These are phyloP conservation scores for Melitaea athalia DNA, from an alignment of 2,888 invertebrate genomes.

Conservation along the genomic window DNA sequence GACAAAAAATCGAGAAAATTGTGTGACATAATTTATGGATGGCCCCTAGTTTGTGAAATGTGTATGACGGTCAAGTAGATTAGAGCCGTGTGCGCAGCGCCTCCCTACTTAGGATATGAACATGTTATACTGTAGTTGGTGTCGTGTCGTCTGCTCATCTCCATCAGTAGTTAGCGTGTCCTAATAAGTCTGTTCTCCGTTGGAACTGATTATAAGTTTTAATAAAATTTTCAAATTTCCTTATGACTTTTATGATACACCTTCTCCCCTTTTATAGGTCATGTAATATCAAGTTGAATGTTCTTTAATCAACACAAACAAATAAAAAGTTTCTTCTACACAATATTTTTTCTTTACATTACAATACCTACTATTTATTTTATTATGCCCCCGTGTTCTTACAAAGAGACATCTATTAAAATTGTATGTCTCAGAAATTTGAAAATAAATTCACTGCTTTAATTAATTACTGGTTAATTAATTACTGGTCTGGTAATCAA, in stretches of 20 bases:
- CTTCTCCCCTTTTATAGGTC: not conserved
- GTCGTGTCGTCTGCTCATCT: conserved; percentile 58
- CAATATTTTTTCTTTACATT: conserved; percentile 3
- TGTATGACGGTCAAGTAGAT: not conserved
- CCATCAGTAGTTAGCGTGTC: conserved; percentile 67
- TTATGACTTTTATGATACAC: conserved; percentile 45
- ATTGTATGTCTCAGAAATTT: too few relatives aligned
- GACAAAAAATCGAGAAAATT: too few relatives aligned
- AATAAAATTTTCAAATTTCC: conserved; percentile 80
- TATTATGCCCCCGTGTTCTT: not conserved
- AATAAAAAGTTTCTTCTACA: not conserved
- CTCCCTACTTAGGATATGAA: conserved; percentile 7
- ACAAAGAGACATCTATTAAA: too few relatives aligned
- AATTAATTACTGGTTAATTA: too few relatives aligned
- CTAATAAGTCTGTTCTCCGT: conserved; percentile 67
- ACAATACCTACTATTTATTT: not conserved
- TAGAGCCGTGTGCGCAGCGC: not conserved
- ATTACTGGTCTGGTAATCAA: too few relatives aligned
- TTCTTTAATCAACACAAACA: conserved; percentile 2
- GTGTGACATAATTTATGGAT: too few relatives aligned
- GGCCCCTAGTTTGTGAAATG: too few relatives aligned
- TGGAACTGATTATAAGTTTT: conserved; percentile 74
- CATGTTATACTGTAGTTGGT: conserved; percentile 32
- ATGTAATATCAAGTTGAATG: not conserved
- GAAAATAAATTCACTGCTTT: too few relatives aligned